These are phyloP conservation scores for Stomatorhinus ivindoensis DNA, from an alignment of 2,113 vertebrate species.

Conservation along the genomic window DNA sequence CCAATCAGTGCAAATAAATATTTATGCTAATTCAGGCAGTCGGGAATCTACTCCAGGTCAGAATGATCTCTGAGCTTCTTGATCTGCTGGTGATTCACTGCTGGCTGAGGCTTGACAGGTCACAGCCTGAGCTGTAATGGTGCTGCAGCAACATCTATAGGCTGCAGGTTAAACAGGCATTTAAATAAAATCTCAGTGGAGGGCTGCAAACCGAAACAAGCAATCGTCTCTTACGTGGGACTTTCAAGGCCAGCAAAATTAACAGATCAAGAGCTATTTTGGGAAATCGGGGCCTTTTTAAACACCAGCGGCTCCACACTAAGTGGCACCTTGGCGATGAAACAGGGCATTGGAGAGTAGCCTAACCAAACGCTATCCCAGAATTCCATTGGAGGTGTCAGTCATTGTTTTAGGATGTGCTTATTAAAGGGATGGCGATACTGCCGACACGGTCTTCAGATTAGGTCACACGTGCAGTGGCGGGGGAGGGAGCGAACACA, in stretches of 20 bases:
- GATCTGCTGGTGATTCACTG: neutral
- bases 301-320: neutral
- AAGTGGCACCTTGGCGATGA: neutral
- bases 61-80: neutral
- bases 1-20: slow-evolving; percentile 42
- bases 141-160: neutral
- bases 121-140: neutral
- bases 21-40: neutral
- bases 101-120: neutral
- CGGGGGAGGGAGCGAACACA: neutral
- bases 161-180: neutral
- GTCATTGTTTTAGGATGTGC: neutral
- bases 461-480: neutral
- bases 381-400: neutral
- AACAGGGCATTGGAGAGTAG: neutral
- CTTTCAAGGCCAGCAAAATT: neutral
- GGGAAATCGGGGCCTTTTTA: neutral
- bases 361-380: neutral
- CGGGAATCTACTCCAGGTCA: neutral
- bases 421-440: neutral
- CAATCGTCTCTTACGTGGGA: neutral
- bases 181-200: neutral
- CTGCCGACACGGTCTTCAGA: neutral
- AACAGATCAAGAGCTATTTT: neutral
- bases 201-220: neutral